Evolutionary conservation across 1,140 invertebrate species (phyloP).

Genomic region (Leptinotarsa defecta): DNA sequence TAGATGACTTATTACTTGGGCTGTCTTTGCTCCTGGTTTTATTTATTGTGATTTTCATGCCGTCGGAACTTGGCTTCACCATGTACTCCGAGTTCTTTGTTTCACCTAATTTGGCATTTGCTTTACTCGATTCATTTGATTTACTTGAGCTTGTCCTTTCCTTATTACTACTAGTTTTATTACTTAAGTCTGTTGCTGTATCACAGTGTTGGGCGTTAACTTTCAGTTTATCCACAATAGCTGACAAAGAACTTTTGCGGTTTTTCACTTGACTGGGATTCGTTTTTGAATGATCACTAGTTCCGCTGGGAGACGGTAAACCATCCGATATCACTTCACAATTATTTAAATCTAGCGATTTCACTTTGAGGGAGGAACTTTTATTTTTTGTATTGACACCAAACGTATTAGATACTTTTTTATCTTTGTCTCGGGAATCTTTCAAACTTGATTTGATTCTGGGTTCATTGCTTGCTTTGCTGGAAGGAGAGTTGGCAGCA

Average conservation of each 20-base stretch:
- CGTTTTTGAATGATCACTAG: slow-evolving; percentile 55
- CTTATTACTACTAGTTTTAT: slow-evolving; percentile 47
- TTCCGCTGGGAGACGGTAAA: slow-evolving; percentile 61
- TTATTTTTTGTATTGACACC: slow-evolving; percentile 70
- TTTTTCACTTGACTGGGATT: slow-evolving; percentile 50
- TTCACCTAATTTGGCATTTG: slow-evolving; percentile 60
- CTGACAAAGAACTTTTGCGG: slow-evolving; percentile 78
- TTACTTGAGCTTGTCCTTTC: slow-evolving; percentile 31
- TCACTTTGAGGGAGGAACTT: slow-evolving; percentile 67
- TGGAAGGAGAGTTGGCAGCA: slow-evolving; percentile 68
- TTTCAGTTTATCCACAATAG: slow-evolving; percentile 87
- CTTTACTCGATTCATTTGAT: slow-evolving; percentile 48
- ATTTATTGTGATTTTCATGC: slow-evolving; percentile 88
- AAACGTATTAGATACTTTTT: slow-evolving; percentile 59
- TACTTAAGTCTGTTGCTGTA: slow-evolving; percentile 53
- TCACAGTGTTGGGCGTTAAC: slow-evolving; percentile 71
- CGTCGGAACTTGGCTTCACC: slow-evolving; percentile 82
- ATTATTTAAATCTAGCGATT: slow-evolving; percentile 67
- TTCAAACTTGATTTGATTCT: slow-evolving; percentile 60
- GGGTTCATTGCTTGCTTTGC: slow-evolving; percentile 47
- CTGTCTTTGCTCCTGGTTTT: slow-evolving; percentile 75
- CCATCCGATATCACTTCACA: slow-evolving; percentile 42
- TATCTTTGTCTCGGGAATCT: slow-evolving; percentile 64
- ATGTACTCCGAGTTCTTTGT: slow-evolving; percentile 82
- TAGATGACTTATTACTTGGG: slow-evolving; percentile 52